Base-by-base conservation (phyloP, 2,113 vertebrate species). In the Podarcis cretensis region DNA sequence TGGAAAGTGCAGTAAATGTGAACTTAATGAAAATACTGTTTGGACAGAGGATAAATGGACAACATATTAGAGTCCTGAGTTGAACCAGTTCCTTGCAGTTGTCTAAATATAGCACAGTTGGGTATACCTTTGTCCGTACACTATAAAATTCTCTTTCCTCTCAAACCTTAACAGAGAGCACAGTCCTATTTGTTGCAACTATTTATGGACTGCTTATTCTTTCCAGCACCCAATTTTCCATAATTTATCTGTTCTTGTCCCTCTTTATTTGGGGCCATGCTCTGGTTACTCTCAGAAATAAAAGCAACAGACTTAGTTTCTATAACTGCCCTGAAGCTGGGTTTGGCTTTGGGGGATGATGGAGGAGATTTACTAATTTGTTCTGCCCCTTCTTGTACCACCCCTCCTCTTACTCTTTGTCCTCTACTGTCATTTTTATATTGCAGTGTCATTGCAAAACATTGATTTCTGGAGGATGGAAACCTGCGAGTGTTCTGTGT, bases 11-110 rank as follows among this genome's bases (percentile, higher is more conserved):
- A 79, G 85, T 85, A 92, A 90, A 84, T 83, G 85, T 37, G 32
- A 71, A 68, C 35, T 78, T 83, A 66, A 86, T 87, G 43, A 89
- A 80, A 43, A 21, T 54, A 73, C 14, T 81, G 81, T 94, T 87
- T 90, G 78, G n/a, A 83, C 69, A 75, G 66, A 79, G 74, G 76
- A 78, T 35, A 35, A 81, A 71, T 68, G 78, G 66, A 83, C 68
- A 48, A n/a, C 71, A 25, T 85, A 83, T 12, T 68, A 1, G n/a
- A 66, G 30, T 59, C 18, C 63, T 86, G 25, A 65, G 68, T 32
- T 77, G 1, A 8, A 71, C 78, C 71, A 0, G 1, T 77, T 88
- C 75, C 12, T 25, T 63, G 30, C 9, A n/a, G 6, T 25, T 48
- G 73, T 18, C 69, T 0, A 2, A n/a, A 69, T 84, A 35, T 83